phyloP scores from a whole-genome alignment of 1,140 invertebrate species.

The roundworm (Caenorhabditis elegans) region DNA sequence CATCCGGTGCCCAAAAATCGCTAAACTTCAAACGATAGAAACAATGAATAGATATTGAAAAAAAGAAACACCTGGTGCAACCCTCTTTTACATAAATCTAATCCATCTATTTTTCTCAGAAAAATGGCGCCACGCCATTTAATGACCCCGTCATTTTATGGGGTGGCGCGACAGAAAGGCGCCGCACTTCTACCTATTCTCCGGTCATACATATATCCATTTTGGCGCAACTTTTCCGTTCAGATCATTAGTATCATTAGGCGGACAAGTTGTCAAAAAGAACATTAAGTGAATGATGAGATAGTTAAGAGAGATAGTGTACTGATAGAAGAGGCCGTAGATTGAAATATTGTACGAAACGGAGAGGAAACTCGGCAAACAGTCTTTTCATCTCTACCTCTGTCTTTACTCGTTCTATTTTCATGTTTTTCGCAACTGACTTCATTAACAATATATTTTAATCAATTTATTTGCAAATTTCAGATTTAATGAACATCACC shows the following conservation, averaged over 20 bases:
- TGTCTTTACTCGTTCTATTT: background rate
- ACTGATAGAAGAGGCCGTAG: background rate
- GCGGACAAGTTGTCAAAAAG: background rate
- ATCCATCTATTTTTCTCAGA: slow-evolving; percentile 19
- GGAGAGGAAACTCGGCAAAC: slow-evolving; percentile 14
- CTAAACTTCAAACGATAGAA: background rate
- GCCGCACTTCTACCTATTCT: background rate
- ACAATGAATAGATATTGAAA: background rate
- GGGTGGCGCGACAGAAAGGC: slow-evolving; percentile 23
- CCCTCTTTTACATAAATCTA: background rate
- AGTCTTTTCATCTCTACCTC: background rate
- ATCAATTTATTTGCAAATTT: background rate
- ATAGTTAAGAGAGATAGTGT: background rate
- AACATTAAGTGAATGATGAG: background rate
- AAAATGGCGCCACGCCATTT: slow-evolving; percentile 27
- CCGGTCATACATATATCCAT: background rate
- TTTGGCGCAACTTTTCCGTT: background rate
- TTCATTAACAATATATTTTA: background rate
- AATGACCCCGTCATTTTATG: slow-evolving; percentile 19
- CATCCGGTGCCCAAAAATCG: background rate
- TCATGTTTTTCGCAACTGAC: background rate
- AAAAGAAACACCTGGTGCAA: slow-evolving; percentile 15
- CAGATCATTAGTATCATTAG: background rate
- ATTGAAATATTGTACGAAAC: slow-evolving; percentile 1
- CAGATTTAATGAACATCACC: background rate